Evolutionary conservation across 2,113 vertebrate species (phyloP), one percentile per base, ranked within the genome.

Genomic region (Maccullochella peelii): DNA sequence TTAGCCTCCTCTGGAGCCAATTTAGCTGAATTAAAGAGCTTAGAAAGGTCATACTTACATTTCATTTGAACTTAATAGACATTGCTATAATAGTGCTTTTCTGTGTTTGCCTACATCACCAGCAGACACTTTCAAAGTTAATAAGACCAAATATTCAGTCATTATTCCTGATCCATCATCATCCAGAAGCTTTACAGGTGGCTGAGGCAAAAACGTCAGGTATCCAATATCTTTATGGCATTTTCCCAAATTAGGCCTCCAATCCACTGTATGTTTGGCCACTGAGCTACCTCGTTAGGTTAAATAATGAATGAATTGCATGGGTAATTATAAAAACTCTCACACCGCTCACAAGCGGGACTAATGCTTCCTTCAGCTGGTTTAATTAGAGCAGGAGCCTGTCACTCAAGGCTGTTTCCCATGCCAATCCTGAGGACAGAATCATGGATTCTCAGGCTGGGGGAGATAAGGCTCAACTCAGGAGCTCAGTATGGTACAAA

Each of bases 301-400:
- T 81, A 93, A 94, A 94, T 93, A 93, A 92, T 91, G 82, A 94
- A 94, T 94, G 74, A 92, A 93, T 91, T 84, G 85, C 79, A 70
- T 44, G 65, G 86, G 84, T 93, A 94, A 95, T 95, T 93, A 94
- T 93, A 85, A 94, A 93, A 94, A 92, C 36, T 30, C 77, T 85
- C 77, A 70, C 77, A 65, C 86, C 86, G 89, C 91, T 93, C 88
- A 94, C 89, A 91, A 93, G 89, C 88, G 85, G 88, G 89, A 91
- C 93, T 93, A 92, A 94, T 93, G 89, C 88, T 93, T 85, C 72
- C 88, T 93, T 85, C 72, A 91, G 86, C 88, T 79, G 91, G 91
- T 95, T 91, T 95, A 94, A 95, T 96, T 94, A 95, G 93, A 80
- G 79, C 82, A 80, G 85, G 84, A 84, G 74, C 75, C 89, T 94